phyloP scores from a whole-genome alignment of 2,888 invertebrate genomes.

The Ichneumoninae sp. region DNA sequence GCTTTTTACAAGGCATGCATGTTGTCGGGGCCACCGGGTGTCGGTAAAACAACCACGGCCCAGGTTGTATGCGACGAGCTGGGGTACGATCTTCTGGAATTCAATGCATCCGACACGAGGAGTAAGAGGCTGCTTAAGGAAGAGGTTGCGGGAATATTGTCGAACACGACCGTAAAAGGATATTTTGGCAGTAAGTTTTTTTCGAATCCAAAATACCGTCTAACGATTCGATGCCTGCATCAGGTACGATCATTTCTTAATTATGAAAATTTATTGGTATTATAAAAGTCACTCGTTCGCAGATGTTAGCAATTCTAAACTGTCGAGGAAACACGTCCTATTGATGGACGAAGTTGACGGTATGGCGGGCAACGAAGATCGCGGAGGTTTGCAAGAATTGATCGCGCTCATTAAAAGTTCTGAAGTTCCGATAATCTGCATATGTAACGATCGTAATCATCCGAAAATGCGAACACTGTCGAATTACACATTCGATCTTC shows the following conservation, averaged over 20 bases:
- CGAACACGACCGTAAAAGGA: slow-evolving; percentile 90
- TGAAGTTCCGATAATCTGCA: slow-evolving; percentile 96
- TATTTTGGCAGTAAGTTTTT: slow-evolving; percentile 87
- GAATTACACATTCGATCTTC: slow-evolving; percentile 97
- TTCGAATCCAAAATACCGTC: not conserved
- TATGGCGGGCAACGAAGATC: slow-evolving; percentile 99
- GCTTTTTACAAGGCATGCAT: slow-evolving; percentile 95
- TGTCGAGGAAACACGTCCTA: slow-evolving; percentile 90
- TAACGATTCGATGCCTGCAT: not conserved
- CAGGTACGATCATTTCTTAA: not conserved
- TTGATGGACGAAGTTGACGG: slow-evolving; percentile 99
- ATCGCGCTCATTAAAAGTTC: slow-evolving; percentile 95
- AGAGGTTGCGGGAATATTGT: slow-evolving; percentile 92
- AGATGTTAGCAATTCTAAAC: slow-evolving; percentile 69
- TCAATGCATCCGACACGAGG: slow-evolving; percentile 99
- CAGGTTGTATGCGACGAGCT: slow-evolving; percentile 94
- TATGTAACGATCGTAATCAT: slow-evolving; percentile 98
- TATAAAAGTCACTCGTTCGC: not conserved
- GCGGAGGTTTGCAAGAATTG: slow-evolving; percentile 98
- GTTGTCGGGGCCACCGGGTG: slow-evolving; percentile 98
- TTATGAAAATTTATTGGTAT: not conserved
- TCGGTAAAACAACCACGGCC: slow-evolving; percentile 97
- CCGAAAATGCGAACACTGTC: slow-evolving; percentile 96
- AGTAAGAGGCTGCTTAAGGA: slow-evolving; percentile 94
- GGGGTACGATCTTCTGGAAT: slow-evolving; percentile 95